Conservation (phyloP, 2,797 vertebrate species). For the Characodon lateralis region DNA sequence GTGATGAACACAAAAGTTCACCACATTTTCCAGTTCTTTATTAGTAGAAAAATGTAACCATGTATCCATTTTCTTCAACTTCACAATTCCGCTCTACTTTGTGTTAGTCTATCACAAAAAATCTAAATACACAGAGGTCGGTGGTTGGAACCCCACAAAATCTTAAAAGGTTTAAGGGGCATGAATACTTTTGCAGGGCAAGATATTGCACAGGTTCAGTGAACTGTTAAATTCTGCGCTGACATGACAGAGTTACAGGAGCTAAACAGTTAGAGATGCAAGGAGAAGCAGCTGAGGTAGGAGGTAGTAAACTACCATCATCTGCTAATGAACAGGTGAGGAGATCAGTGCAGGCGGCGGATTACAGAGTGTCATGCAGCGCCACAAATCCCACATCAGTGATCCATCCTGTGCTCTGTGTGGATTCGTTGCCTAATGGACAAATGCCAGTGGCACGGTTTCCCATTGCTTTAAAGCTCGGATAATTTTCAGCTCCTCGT, state of each 20-base stretch:
- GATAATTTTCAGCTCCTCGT: conserved; percentile 23
- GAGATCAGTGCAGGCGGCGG: conserved; percentile 40
- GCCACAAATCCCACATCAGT: conserved; percentile 62
- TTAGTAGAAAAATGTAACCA: too few relatives aligned
- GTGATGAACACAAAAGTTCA: background rate
- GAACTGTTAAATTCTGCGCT: background rate
- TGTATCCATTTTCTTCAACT: too few relatives aligned
- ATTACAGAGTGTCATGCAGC: conserved; percentile 60
- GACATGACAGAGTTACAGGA: background rate
- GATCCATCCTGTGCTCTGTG: conserved; percentile 48
- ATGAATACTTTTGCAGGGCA: background rate
- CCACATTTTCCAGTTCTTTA: background rate
- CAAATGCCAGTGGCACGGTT: conserved; percentile 54
- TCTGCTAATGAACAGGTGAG: conserved; percentile 57
- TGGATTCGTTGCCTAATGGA: conserved; percentile 52
- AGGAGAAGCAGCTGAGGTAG: conserved; percentile 8
- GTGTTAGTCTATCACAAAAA: too few relatives aligned
- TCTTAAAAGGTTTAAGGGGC: background rate
- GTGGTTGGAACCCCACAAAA: too few relatives aligned
- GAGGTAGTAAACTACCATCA: conserved; percentile 3
- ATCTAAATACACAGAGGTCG: too few relatives aligned
- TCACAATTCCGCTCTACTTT: too few relatives aligned
- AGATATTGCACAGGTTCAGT: background rate
- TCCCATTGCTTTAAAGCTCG: conserved; percentile 26
- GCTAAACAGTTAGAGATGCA: background rate